Base-by-base conservation (phyloP, 2,888 invertebrate genomes). In the Lagria hirta region DNA sequence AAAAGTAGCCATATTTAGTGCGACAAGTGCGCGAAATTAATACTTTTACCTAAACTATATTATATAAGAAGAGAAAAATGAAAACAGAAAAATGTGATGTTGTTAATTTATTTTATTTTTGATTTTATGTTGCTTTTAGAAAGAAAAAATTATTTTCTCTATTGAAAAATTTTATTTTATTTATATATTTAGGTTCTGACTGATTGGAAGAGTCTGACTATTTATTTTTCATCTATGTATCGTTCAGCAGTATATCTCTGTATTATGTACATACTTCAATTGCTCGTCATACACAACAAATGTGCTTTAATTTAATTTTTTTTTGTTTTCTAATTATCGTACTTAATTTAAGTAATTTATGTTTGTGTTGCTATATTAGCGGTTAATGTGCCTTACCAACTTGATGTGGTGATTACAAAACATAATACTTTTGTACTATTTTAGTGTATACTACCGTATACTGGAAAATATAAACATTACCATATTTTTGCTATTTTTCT, bases 341-440 rank as follows among this genome's bases (percentile, higher is more conserved):
- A 53, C 52, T 53, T 53, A 53, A 55, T 32, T 28, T 44, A 55
- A 41, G 36, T 51, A 47, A 44, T 47, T 38, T 51, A 54, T 53
- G 28, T 47, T 40, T 27, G 38, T 54, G 45, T 52, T 53, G 56
- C 56, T 56, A 54, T 53, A 55, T 60, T 57, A 58, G 57, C 58
- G 53, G 55, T 58, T 49, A 56, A 56, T 57, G 61, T 61, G 61
- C 61, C 61, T 61, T 61, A 61, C 52, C 57, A 45, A 55, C 51
- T 55, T 49, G 44, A 58, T 54, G 52, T 55, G 57, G 57, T 58
- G 55, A 55, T 57, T 48, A 58, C 51, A 51, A 51, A 52, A 57
- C 55, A 49, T 55, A 45, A 54, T 61, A 61, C 52, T 60, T 61
- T 61, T 61, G 55, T 61, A 61, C 59, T 51, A 54, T 51, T 57